A percentile compares a stretch with the other conserved stretches of the same genome.
phyloP scores from a whole-genome alignment of 2,888 invertebrate genomes.

The Metacarcinus magister region DNA sequence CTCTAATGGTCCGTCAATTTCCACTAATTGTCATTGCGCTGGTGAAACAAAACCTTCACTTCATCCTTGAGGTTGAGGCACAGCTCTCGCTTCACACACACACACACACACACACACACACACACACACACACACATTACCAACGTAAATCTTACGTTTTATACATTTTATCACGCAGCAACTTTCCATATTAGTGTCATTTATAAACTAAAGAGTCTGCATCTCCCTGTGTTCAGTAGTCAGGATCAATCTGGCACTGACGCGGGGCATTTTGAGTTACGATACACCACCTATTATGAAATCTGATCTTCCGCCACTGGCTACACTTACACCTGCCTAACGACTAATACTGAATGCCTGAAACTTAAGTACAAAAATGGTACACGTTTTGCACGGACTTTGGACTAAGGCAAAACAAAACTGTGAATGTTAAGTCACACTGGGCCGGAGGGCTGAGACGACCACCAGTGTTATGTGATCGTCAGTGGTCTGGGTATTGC shows the following conservation, averaged over 20 bases:
- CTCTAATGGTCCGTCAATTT: constrained; percentile 27
- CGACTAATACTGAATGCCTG: not conserved
- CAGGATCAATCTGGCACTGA: not conserved
- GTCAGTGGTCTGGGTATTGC: not conserved
- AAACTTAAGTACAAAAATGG: not conserved
- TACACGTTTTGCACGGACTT: not conserved
- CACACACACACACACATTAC: not conserved
- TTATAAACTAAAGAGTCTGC: not conserved
- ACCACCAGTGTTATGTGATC: not conserved
- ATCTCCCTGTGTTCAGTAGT: not conserved
- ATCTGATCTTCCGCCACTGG: not conserved
- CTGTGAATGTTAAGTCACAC: constrained; percentile 3
- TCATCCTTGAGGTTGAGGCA: not conserved
- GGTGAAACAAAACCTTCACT: not conserved
- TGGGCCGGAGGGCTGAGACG: not conserved
- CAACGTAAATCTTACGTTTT: not conserved
- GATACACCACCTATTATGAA: not conserved
- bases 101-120: not conserved
- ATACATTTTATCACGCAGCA: not conserved
- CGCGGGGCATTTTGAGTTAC: not conserved
- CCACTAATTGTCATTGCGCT: not conserved
- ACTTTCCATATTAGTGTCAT: not conserved
- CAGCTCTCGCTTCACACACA: not conserved
- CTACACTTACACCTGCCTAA: not conserved
- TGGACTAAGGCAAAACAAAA: not conserved